Evolutionary conservation across 2,888 invertebrate species (phyloP), one percentile per base, ranked within the genome.

Genomic region (Tetheella fluctuosa): DNA sequence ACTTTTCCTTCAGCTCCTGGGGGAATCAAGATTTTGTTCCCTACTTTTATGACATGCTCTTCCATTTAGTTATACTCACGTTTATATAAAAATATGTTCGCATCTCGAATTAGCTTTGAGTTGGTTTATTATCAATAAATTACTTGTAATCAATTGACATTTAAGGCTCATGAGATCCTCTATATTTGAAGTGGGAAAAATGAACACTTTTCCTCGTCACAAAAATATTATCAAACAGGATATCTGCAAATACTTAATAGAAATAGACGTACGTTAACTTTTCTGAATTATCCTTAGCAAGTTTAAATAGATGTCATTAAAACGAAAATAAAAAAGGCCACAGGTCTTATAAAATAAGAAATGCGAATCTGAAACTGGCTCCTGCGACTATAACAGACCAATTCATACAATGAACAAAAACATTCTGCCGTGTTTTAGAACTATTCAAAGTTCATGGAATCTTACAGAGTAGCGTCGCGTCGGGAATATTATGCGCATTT

Each of bases 1-100:
- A 87, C 77, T 86, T 84, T 72, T 74, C 73, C 75, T 70, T 62
- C 68, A 68, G 64, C 69, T 72, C 70, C 67, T 61, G 60, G 61
- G 65, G 64, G 74, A 74, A 70, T 71, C 68, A 68, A 68, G 71
- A 72, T 77, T 67, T 71, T 63, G 64, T 62, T 71, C 64, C 69
- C 67, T 48, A 48, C 48, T 48, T 48, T 48, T 48, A 48, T 48
- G 48, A 20, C 48, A 48, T n/a, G 10, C 39, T 39, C 48, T 20
- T 48, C 54, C 30, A 6, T 28, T 17, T 25, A 54, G 5, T 25
- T 54, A 30, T 8, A 17, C 30, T 7, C 30, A 17, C 17, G 30
- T 54, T 28, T 30, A 28, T 54, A 54, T 10, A 30, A 54, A 25
- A 30, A 30, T 54, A 28, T 54, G 23, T 25, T 28, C 23, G 52